Evolutionary conservation across 53 echinoderm and acorn worm species (phyloP).

Genomic region (Temnopleurus reevesii): DNA sequence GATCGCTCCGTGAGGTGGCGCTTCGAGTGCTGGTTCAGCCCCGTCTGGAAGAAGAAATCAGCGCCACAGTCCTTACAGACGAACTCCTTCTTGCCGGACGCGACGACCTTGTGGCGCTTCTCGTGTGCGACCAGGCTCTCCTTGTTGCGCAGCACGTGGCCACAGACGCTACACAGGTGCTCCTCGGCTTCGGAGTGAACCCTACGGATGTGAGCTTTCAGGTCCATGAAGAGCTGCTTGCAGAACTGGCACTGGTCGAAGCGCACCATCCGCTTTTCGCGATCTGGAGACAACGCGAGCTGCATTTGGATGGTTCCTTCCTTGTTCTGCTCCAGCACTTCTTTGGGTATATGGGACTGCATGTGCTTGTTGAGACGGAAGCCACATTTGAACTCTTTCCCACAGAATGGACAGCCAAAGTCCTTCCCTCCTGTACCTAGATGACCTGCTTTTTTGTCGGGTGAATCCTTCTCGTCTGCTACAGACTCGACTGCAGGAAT

Average conservation of each 20-base stretch:
- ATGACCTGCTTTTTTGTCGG: neutral
- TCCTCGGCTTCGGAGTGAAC: conserved; percentile 50
- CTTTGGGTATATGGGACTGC: conserved; percentile 52
- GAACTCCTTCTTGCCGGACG: conserved; percentile 53
- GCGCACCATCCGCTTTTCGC: conserved; percentile 56
- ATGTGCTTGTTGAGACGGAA: conserved; percentile 58
- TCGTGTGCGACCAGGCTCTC: conserved; percentile 54
- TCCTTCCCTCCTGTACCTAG: conserved; percentile 22
- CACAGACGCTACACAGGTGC: conserved; percentile 48
- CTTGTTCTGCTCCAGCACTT: neutral
- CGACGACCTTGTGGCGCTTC: conserved; percentile 51
- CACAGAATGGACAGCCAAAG: conserved; percentile 58
- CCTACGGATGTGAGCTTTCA: conserved; percentile 42
- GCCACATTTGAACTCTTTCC: conserved; percentile 48
- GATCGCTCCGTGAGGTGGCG: conserved; percentile 49
- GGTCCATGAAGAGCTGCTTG: conserved; percentile 58
- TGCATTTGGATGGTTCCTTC: conserved; percentile 47
- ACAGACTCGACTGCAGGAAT: neutral
- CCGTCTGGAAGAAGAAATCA: conserved; percentile 57
- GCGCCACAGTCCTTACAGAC: conserved; percentile 44
- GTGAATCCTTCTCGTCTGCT: neutral
- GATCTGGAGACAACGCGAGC: conserved; percentile 46
- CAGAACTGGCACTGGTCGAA: conserved; percentile 52
- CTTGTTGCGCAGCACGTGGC: conserved; percentile 51
- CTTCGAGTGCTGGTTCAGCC: conserved; percentile 55